Evolutionary conservation across 2,113 vertebrate species (phyloP), one percentile per base, ranked within the genome.

Genomic region (Sinocyclocheilus maitianheensis): DNA sequence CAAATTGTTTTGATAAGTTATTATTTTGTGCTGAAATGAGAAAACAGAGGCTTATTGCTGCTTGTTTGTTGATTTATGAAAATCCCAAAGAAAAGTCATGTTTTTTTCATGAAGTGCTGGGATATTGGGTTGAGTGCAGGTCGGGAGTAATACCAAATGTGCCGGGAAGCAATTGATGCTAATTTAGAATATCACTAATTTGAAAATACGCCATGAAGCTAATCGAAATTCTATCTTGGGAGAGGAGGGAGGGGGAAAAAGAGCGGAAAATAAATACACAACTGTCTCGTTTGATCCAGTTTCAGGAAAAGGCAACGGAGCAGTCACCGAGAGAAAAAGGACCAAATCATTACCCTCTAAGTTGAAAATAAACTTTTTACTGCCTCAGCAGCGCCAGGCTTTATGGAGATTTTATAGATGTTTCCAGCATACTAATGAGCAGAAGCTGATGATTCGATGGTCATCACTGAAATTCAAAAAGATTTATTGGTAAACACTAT

Each of bases 141-240:
- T 87, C 60, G 43, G 60, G 63, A 86, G 80, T 48, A 18, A 81
- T 81, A 62, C 69, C 10, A 86, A 86, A 86, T 86, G 85, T 67
- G 75, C 55, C 74, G 63, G 84, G 81, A 84, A 67, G 86, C 85
- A 84, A 89, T 78, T 83, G 83, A 83, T 79, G 83, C 26, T 85
- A 88, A 90, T 87, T 82, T 90, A 85, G 76, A 85, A 81, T 82
- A 76, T 60, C 77, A 77, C 87, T 86, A 89, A 89, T 86, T 84
- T 81, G 77, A 88, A 83, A 88, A 85, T 88, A 67, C 71, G 77
- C 37, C 74, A 60, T 37, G 53, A 58, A 81, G 63, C 74, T 88
- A 85, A 88, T 88, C 80, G 79, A 89, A 89, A 84, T 84, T 84
- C 84, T 84, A 84, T 84, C 84, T 26, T 22, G 84, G 84, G 81